Conservation (phyloP, 2,113 vertebrate species). For the Sinocyclocheilus maitianheensis region DNA sequence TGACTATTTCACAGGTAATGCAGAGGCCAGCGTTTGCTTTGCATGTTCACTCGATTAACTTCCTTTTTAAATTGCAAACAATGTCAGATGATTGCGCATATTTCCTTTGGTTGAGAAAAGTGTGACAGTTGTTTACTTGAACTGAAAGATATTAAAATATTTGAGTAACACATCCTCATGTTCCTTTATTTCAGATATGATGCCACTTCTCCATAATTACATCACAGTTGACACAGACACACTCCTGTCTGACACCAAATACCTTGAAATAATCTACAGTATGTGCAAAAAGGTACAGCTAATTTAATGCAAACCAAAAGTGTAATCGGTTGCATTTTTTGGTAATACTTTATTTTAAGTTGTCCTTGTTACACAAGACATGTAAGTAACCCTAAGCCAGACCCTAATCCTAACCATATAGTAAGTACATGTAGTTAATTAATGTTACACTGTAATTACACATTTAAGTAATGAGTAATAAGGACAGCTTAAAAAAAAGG, state of each 20-base stretch:
- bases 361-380: too few relatives aligned
- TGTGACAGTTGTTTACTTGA: background rate
- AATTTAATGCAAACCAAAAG: background rate
- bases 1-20: slow-evolving; percentile 87
- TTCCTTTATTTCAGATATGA: slow-evolving; percentile 86
- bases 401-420: too few relatives aligned
- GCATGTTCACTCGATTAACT: background rate
- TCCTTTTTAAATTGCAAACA: background rate
- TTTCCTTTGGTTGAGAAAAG: too few relatives aligned
- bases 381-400: too few relatives aligned
- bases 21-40: background rate
- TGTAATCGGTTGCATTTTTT: background rate
- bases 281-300: slow-evolving; percentile 97
- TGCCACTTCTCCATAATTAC: slow-evolving; percentile 99
- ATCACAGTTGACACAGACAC: slow-evolving; percentile 97
- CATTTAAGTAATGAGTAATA: too few relatives aligned
- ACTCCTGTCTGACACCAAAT: slow-evolving; percentile 95
- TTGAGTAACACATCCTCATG: background rate
- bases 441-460: too few relatives aligned
- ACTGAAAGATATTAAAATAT: background rate
- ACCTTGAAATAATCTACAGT: slow-evolving; percentile 97
- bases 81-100: background rate
- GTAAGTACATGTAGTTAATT: too few relatives aligned
- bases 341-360: too few relatives aligned
- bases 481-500: too few relatives aligned